phyloP scores from a whole-genome alignment of 2,888 invertebrate genomes.

The Ellobium chinense region DNA sequence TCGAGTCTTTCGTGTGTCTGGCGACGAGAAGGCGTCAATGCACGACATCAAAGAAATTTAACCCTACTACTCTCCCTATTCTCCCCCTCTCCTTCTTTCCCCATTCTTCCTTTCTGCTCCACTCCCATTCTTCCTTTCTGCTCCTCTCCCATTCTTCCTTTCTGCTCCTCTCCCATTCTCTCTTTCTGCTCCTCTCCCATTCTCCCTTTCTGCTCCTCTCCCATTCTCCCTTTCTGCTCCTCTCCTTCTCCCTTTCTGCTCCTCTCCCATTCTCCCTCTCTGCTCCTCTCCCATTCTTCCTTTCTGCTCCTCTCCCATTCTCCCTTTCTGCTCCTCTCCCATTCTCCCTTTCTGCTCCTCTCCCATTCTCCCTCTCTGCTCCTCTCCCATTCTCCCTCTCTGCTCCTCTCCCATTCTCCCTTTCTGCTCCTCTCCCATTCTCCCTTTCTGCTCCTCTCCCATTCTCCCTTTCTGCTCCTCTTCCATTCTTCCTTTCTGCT shows the following conservation, averaged over 20 bases:
- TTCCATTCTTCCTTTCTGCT: background rate
- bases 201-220: too few species aligned
- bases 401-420: background rate
- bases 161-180: too few species aligned
- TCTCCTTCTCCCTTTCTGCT: background rate
- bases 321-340: conserved; percentile 5
- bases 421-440: conserved; percentile 10
- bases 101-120: too few species aligned
- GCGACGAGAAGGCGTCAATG: too few species aligned
- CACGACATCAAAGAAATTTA: too few species aligned
- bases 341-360: background rate
- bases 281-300: background rate
- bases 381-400: conserved; percentile 1
- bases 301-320: background rate
- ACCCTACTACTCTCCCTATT: too few species aligned
- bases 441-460: background rate
- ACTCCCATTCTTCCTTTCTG: too few species aligned
- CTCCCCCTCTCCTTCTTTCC: too few species aligned
- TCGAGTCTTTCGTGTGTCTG: too few species aligned
- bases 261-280: background rate
- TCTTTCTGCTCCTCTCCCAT: too few species aligned
- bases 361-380: background rate
- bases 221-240: too few species aligned
- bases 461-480: conserved; percentile 2
- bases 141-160: too few species aligned